Conservation (phyloP, 2,113 vertebrate species). For the Athene noctua region DNA sequence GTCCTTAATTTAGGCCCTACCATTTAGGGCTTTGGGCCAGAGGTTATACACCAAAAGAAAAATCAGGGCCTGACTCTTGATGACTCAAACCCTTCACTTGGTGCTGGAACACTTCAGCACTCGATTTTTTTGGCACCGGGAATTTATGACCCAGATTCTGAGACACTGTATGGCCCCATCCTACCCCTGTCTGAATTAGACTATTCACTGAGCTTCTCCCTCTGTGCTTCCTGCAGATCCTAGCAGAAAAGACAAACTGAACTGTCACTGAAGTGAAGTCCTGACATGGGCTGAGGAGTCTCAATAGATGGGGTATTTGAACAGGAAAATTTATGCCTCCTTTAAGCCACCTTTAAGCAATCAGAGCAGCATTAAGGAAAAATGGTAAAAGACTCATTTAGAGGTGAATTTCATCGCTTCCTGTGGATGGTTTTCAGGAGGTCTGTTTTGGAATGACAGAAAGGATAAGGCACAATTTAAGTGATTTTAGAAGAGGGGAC, state of each 20-base stretch:
- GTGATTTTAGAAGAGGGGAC: not conserved
- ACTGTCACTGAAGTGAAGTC: not conserved
- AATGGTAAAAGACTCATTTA: not conserved
- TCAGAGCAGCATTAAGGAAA: not conserved
- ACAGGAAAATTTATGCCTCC: not conserved
- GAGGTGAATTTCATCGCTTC: not conserved
- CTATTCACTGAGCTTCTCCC: not conserved
- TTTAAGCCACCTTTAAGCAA: not conserved
- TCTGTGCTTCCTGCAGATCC: not conserved
- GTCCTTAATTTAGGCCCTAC: slow-evolving; percentile 6
- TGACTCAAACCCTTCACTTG: slow-evolving; percentile 13
- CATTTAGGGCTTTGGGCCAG: slow-evolving; percentile 12
- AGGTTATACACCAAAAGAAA: slow-evolving; percentile 35
- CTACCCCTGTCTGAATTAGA: slow-evolving; percentile 11
- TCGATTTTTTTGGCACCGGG: slow-evolving; percentile 14
- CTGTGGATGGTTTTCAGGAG: not conserved
- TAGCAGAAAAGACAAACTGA: not conserved
- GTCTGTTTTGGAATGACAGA: not conserved
- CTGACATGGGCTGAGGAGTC: not conserved
- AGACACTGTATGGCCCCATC: not conserved
- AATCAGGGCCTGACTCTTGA: not conserved
- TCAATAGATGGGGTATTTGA: rapidly evolving
- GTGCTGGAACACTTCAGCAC: not conserved
- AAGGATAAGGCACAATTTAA: not conserved
- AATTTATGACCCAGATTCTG: slow-evolving; percentile 52